Evolutionary conservation across 2,797 vertebrate species (phyloP).

Genomic region (Falco biarmicus): DNA sequence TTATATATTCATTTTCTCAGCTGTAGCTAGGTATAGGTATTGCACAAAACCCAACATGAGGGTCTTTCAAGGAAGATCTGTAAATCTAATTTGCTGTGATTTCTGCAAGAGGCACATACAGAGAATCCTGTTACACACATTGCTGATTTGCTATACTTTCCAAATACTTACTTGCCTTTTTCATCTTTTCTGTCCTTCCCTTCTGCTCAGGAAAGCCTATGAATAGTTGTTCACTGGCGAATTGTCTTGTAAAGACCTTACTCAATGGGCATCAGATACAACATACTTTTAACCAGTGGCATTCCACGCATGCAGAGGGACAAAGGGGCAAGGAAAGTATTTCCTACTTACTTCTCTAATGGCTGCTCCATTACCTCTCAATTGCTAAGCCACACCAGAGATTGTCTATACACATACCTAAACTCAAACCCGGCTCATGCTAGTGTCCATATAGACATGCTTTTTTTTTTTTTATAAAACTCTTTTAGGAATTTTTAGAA

Average conservation of each 20-base stretch:
- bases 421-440: background rate
- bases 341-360: background rate
- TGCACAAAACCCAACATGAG: background rate
- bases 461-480: background rate
- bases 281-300: background rate
- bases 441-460: background rate
- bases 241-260: background rate
- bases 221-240: background rate
- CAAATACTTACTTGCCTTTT: background rate
- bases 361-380: background rate
- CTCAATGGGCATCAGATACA: background rate
- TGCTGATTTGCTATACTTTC: background rate
- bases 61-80: background rate
- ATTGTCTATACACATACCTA: background rate
- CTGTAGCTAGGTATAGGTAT: background rate
- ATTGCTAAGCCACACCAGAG: background rate
- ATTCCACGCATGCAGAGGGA: background rate
- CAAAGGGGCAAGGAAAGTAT: background rate
- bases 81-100: background rate
- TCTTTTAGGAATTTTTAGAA: background rate
- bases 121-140: rapidly evolving
- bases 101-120: background rate
- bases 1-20: background rate
- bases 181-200: background rate
- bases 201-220: background rate